Conservation (phyloP, 2,113 vertebrate genomes). For the Plecotus auritus region DNA sequence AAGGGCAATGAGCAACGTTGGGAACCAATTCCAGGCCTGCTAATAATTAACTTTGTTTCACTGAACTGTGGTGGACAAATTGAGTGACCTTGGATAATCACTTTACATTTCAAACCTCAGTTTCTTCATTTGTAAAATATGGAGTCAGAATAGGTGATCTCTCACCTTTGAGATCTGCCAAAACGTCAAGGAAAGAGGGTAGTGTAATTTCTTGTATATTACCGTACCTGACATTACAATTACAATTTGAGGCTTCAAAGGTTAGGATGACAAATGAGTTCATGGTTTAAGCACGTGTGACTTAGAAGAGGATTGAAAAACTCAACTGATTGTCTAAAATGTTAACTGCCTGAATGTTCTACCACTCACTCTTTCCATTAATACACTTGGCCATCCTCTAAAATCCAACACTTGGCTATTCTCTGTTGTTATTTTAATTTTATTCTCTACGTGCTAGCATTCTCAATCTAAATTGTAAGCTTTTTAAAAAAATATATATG, state of each 20-base stretch:
- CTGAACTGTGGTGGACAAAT: background rate
- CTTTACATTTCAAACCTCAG: background rate
- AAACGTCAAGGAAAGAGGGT: background rate
- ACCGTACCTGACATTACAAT: background rate
- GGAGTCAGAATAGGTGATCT: background rate
- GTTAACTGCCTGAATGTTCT: background rate
- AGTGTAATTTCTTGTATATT: background rate
- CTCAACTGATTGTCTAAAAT: conserved; percentile 6
- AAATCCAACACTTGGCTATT: background rate
- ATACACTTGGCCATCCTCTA: no score
- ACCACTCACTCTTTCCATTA: background rate
- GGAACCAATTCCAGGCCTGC: background rate
- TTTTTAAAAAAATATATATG: no score
- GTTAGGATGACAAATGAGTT: conserved; percentile 32
- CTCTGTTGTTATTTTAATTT: background rate
- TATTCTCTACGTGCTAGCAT: background rate
- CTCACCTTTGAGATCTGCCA: background rate
- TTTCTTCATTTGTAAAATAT: background rate
- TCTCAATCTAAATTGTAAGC: background rate
- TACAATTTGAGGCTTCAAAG: background rate
- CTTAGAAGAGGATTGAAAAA: background rate
- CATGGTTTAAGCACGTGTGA: conserved; percentile 39
- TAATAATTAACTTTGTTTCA: background rate
- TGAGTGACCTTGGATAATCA: background rate
- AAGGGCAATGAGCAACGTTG: background rate